Conservation (phyloP, 2,797 vertebrate genomes). For the Chromis chromis region DNA sequence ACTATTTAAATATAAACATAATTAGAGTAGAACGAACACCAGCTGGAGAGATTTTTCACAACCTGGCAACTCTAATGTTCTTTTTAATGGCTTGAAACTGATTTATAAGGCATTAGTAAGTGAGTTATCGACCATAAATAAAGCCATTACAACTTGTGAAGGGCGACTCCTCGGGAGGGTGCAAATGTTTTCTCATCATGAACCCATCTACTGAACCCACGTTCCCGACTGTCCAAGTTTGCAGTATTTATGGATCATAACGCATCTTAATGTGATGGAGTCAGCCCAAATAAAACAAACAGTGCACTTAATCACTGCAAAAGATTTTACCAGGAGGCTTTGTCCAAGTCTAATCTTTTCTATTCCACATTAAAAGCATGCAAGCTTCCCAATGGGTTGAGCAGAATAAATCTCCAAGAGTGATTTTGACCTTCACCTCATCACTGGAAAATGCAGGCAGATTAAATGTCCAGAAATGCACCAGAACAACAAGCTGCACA, state of each 20-base stretch:
- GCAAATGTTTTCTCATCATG: neutral
- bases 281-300: neutral
- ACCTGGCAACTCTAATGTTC: neutral
- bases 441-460: neutral
- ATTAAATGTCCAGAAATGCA: neutral
- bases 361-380: neutral
- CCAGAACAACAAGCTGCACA: neutral
- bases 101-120: neutral
- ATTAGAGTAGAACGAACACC: neutral
- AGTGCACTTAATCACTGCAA: neutral
- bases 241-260: neutral
- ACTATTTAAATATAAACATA: neutral
- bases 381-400: neutral
- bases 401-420: slow-evolving; percentile 35
- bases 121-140: neutral
- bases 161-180: neutral
- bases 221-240: too few relatives aligned
- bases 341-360: neutral
- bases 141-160: neutral
- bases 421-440: slow-evolving; percentile 34
- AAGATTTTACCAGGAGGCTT: neutral
- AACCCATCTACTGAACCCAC: slow-evolving; percentile 19
- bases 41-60: neutral
- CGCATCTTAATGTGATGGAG: neutral
- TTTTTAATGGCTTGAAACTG: neutral